Conservation (phyloP, 2,888 invertebrate species). For the Bombylius discolor region DNA sequence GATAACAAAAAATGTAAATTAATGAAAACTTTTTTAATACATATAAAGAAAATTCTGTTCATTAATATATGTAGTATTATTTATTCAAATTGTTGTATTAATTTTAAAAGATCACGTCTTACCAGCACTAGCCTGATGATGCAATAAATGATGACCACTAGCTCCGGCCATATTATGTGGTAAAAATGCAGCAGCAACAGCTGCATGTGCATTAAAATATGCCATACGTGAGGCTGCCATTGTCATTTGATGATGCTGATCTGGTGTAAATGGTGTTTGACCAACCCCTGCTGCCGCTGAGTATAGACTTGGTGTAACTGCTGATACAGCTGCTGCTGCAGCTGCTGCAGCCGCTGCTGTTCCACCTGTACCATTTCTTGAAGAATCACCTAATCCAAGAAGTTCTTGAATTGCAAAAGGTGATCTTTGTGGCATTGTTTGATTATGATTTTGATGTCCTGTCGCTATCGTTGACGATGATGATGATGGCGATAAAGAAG, state of each 20-base stretch:
- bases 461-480: not conserved
- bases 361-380: constrained; percentile 8
- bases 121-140: constrained; percentile 33
- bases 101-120: constrained; percentile 5
- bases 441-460: not conserved
- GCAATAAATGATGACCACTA: constrained; percentile 32
- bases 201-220: constrained; percentile 82
- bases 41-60: no score
- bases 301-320: constrained; percentile 10
- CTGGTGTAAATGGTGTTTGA: constrained; percentile 19
- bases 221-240: constrained; percentile 63
- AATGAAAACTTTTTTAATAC: no score
- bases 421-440: constrained; percentile 35
- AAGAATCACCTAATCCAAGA: constrained; percentile 25
- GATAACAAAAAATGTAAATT: no score
- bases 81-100: no score
- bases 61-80: no score
- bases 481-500: constrained; percentile 9
- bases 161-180: constrained; percentile 54
- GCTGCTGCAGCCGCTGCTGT: constrained; percentile 21
- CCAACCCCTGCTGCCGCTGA: constrained; percentile 16
- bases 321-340: constrained; percentile 17
- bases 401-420: constrained; percentile 38
- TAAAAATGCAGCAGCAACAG: constrained; percentile 78
- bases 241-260: constrained; percentile 34